Base-by-base conservation (phyloP, 1,140 invertebrate genomes). In the Drosophila novamexicana region DNA sequence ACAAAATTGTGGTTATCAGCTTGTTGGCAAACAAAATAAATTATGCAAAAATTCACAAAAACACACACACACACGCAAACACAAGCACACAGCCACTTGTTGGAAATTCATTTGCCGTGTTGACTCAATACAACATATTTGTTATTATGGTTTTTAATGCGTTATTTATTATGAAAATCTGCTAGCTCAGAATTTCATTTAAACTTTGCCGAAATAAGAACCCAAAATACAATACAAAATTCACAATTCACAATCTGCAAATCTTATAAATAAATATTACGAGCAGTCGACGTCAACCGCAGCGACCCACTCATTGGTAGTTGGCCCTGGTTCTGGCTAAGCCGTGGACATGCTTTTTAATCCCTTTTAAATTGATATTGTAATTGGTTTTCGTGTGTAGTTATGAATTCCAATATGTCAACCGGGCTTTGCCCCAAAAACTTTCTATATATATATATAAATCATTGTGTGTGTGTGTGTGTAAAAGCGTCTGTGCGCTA, bases 301-400 rank as follows among this genome's bases (percentile, higher is more conserved):
- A 65, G 22, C 22, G 39, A 64, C 34, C 47, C 42, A 52, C 45
- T 47, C 61, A 32, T 37, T 10, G 32, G 56, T 68, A 73, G 70
- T 73, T 78, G 58, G 50, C 34, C 63, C 42, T 42, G 42, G 62
- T 69, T 67, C 37, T 44, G 10, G 47, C 68, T 71, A 66, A 58
- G 63, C 77, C 53, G 53, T 49, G 68, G 64, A 52, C 79, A 75
- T 62, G 73, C 67, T 57, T 80, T 89, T 88, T 88, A 88, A 88
- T 88, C 84, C 84, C 80, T 81, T 88, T 88, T 89, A 88, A 88
- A 88, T 88, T 88, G 84, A 89, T 88, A 88, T 88, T 88, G 85
- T 88, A 88, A 88, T 88, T 88, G 84, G 80, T 89, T 88, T 88
- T 67, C 80, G 74, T 83, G 68, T 83, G 73, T 86, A 86, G 83